Evolutionary conservation across 2,797 vertebrate genomes (phyloP), one percentile per base, ranked within the genome.

Genomic region (Picus viridis): DNA sequence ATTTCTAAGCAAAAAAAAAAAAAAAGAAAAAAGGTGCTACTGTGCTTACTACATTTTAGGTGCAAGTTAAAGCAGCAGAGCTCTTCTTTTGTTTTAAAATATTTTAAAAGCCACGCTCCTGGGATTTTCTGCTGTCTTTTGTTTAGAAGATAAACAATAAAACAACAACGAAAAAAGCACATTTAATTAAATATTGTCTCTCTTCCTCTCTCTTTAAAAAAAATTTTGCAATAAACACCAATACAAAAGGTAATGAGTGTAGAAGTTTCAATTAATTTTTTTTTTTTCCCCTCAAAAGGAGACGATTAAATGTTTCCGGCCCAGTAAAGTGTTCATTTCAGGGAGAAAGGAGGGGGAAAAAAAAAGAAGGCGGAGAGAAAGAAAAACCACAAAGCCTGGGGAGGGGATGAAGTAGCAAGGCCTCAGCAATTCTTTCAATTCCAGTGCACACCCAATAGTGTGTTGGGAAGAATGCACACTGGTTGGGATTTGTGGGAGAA

Each of bases 251-350:
- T 98, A 98, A 98, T 96, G 97, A 99, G 98, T 98, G 97, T 98
- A 99, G 98, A 99, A 99, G 98, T 99, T 99, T 99, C 98, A 99
- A 99, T 99, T 99, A 99, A 99, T 99, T 99, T 98, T 81, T 94
- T 98, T 47, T 51, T 51, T 86, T 93, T 80, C 90, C 54, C 98
- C 98, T 98, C 98, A 98, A 99, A 99, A 99, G 97, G 98, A 98
- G 98, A 98, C 98, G 98, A 99, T 99, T 99, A 99, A 99, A 99
- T 99, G 99, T 99, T 99, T 99, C 99, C 99, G 99, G 99, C 98
- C 98, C 89, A 97, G 98, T 99, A 99, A 99, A 99, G 99, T 98
- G 99, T 99, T 99, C 98, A 99, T 99, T 99, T 99, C 98, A 99
- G 98, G 39, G 95, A 97, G 97, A 89, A 91, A 94, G 39, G 26